Evolutionary conservation across 1,140 invertebrate species (phyloP), one percentile per base, ranked within the genome.

Genomic region (Heliconius himera): DNA sequence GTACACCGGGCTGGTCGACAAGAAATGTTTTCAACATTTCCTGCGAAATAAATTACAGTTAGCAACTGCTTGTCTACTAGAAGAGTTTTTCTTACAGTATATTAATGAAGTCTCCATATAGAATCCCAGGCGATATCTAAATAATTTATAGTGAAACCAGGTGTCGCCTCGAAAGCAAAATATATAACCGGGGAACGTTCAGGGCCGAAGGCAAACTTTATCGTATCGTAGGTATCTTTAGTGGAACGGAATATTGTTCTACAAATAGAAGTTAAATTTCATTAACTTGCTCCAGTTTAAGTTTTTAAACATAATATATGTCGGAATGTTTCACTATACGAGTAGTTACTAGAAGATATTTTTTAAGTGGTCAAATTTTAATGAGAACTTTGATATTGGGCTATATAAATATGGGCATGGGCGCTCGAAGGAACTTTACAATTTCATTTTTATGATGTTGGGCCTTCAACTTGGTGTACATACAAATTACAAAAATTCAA

Each of bases 81-180:
- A 80, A 77, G 80, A 86, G 79, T 90, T 90, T 91, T 92, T 92
- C 87, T 89, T 85, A 82, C 85, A 83, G 89, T 91, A 91, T 93
- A 91, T 91, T 91, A 93, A 93, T 89, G 90, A 89, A 91, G 84
- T 84, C 86, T 81, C 82, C 81, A 82, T 84, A 82, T 84, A 90
- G 88, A 90, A 92, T 91, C 89, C 89, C 87, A 84, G 82, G 84
- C 84, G 88, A 90, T 89, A 91, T 90, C 88, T 93, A 89, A 90
- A 93, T 93, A 92, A 93, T 91, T 93, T 91, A 91, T 91, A 77
- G 83, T 87, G 74, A 77, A 85, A 87, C 80, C 89, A 88, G 88
- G 88, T 91, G 87, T 88, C 86, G 83, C 84, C 76, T 78, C 77
- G 84, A 88, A 89, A 83, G 81, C 36, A 66, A 79, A 83, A 81